Percentiles rank a stretch among this genome's conserved stretches.
These are phyloP conservation scores for Sebastes goodei DNA, from an alignment of 2,797 vertebrate genomes.

Conservation along the genomic window DNA sequence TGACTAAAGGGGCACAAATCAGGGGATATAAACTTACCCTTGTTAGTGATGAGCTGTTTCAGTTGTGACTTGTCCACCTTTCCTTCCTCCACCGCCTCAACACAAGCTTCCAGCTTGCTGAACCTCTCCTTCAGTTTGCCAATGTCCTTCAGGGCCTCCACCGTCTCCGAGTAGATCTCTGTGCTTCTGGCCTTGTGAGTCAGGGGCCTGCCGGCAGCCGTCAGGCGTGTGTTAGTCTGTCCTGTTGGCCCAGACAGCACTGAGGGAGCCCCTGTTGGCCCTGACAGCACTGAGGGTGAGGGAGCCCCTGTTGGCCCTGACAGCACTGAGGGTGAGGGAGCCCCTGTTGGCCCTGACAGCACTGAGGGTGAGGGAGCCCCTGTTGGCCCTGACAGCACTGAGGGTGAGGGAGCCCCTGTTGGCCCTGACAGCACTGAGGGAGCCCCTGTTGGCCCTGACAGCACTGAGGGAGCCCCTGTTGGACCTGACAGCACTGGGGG, in stretches of 20 bases:
- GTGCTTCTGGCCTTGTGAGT: slow-evolving; percentile 15
- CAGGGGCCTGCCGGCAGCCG: accelerated
- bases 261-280: not conserved
- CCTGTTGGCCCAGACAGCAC: not conserved
- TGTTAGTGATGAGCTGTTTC: slow-evolving; percentile 38
- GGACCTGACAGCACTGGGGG: not conserved
- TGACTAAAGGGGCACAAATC: not conserved
- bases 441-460: not conserved
- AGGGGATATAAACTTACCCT: slow-evolving; percentile 44
- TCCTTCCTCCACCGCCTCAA: slow-evolving; percentile 65
- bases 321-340: not conserved
- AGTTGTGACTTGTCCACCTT: slow-evolving; percentile 65
- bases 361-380: not conserved
- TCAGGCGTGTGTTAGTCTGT: not conserved
- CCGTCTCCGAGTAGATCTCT: slow-evolving; percentile 27
- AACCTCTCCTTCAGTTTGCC: slow-evolving; percentile 64
- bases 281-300: not conserved
- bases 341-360: not conserved
- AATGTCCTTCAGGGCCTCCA: slow-evolving; percentile 72
- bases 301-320: not conserved
- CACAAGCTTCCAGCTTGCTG: slow-evolving; percentile 64
- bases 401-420: not conserved
- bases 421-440: not conserved
- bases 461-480: not conserved
- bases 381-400: not conserved